A percentile compares a stretch with the other conserved stretches of the same genome.
Conservation (phyloP, 2,888 invertebrate genomes). For the Dysmachus trigonus region DNA sequence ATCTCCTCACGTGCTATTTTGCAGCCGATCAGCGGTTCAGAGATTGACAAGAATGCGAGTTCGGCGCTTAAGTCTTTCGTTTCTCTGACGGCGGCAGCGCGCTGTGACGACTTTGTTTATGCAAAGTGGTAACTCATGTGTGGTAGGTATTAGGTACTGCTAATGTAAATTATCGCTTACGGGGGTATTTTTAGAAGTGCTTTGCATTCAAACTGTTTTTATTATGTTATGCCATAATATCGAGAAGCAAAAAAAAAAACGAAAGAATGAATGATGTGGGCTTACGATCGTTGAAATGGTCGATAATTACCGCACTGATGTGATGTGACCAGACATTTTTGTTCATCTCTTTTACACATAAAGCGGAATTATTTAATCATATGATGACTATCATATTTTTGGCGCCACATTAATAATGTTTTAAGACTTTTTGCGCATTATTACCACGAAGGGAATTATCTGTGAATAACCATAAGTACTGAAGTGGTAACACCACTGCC, state of each 20-base stretch:
- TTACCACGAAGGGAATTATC: not conserved
- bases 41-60: not conserved
- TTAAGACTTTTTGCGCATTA: not conserved
- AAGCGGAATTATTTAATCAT: not conserved
- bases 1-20: not conserved
- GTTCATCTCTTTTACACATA: not conserved
- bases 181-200: not conserved
- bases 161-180: not conserved
- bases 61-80: slow-evolving; percentile 31
- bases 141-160: not conserved
- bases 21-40: not conserved
- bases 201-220: not conserved
- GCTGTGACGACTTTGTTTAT: not conserved
- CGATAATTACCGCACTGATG: not conserved
- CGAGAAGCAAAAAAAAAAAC: not conserved
- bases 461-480: not conserved
- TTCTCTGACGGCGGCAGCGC: not conserved
- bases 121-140: not conserved
- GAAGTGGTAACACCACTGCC: not conserved
- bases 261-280: not conserved
- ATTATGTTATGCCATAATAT: not conserved
- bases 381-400: not conserved
- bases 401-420: not conserved
- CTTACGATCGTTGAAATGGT: not conserved
- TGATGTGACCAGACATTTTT: not conserved